These are phyloP conservation scores for Rhabdomys pumilio DNA, from an alignment of 2,797 vertebrate species.

Conservation along the genomic window DNA sequence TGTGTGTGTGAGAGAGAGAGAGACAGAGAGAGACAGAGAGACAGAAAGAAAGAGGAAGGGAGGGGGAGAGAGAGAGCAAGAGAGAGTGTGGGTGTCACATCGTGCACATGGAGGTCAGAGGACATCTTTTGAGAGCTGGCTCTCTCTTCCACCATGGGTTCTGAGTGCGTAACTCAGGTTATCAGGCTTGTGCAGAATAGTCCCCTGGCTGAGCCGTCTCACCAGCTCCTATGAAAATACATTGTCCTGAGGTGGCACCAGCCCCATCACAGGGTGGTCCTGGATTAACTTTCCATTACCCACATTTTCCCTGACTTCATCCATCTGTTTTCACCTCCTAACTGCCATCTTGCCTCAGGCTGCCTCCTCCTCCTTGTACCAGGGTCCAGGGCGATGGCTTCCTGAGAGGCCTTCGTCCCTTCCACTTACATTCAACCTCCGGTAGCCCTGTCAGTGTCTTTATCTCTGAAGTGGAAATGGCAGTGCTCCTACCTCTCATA, in stretches of 20 bases:
- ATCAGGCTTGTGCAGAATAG: neutral
- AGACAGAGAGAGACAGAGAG: neutral
- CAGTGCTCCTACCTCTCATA: neutral
- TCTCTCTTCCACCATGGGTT: neutral
- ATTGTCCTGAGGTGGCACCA: neutral
- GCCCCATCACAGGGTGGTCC: neutral
- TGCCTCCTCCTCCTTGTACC: neutral
- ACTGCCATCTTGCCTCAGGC: neutral
- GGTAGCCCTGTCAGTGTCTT: neutral
- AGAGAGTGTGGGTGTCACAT: neutral
- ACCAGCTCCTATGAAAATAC: neutral
- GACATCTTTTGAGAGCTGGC: neutral
- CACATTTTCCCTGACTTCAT: neutral
- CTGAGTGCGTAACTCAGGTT: neutral
- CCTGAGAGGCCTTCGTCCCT: neutral
- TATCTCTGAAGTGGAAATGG: neutral
- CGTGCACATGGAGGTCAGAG: neutral
- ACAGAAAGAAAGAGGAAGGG: too few species aligned
- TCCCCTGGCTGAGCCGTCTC: neutral
- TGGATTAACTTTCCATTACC: neutral
- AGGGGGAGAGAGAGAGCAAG: too few species aligned
- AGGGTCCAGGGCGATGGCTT: neutral
- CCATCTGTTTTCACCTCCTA: neutral
- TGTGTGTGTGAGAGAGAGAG: neutral
- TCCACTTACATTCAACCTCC: neutral